Evolutionary conservation across 2,888 invertebrate genomes (phyloP), one percentile per base, ranked within the genome.

Genomic region (Sthenelais limicola): DNA sequence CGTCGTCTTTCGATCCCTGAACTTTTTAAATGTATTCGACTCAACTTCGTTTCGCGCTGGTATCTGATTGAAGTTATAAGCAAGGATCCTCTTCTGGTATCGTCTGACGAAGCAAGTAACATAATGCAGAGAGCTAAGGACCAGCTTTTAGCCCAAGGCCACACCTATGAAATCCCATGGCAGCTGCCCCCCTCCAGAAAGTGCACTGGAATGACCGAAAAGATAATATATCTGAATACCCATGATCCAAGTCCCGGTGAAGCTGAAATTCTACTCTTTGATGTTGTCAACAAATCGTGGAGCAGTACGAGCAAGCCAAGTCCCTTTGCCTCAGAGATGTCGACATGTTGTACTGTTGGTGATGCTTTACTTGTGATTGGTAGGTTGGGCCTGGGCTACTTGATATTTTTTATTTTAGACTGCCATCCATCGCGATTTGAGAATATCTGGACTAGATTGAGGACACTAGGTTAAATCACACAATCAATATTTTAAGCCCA

Each of bases 231-330:
- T 30, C 43, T 70, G 43, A 70, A 70, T 28, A 70, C 70, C 2
- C 56, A 52, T 26, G 70, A 70, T 28, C 70, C 70, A 4, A 52
- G 32, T 18, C 51, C 69, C 3, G 56, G 67, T 9, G 74, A 72
- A 26, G 67, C 56, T 9, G 72, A 72, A 21, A 72, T 79, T 3
- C 76, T 62, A 43, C 58, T 79, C 9, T 79, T 79, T 68, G 79
- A 79, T 62, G 68, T 73, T 24, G 76, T 79, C 24, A 79, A 79
- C 72, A 79, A 79, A 51, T 79, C 79, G n/a, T 79, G 79, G 79
- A 79, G 79, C 49, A 77, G 52, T 56, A 78, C 76, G 0, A 74
- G 74, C 43, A 73, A 74, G 58, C 70, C 77, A 0, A 77, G 79
- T 24, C 79, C 79, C 5, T 47, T 74, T 54, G 79, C 79, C 5